Base-by-base conservation (phyloP, 2,888 invertebrate species). In the Apomyelois bistriatella region DNA sequence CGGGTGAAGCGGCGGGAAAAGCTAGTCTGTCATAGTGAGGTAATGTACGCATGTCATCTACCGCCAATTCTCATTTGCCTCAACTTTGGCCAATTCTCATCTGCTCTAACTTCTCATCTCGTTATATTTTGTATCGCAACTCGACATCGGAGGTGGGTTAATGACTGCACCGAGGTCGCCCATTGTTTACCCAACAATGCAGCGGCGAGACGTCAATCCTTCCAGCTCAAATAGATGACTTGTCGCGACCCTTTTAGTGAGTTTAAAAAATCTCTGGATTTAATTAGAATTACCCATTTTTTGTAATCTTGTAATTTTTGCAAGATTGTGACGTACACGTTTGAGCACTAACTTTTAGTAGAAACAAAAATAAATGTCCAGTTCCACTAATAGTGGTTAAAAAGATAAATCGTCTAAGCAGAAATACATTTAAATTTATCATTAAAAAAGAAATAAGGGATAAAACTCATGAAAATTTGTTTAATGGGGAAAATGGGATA, bases 111-210 rank as follows among this genome's bases (percentile, higher is more conserved):
- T 40, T 40, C 10, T 40, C 3, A 10, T 16, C 16, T 4, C 10
- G 15, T 16, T 16, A 16, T 16, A 40, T 40, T 40, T 40, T 40
- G 16, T 13, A 9, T 9, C 9, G 1, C 15, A 40, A 40, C 16
- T 40, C 40, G 77, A 79, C 80, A 78, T 77, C 82, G 67, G 81
- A 82, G 82, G 83, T 83, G 73, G 88, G 89, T 88, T 89, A 90
- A 89, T 87, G 89, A 89, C 88, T 85, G 52, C 52, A 43, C 42
- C 12, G 82, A 86, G 89, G 88, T 85, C 82, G 80, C 16, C 88
- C 76, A 89, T 90, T 90, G 90, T 90, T 86, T 81, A 74, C 79
- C 81, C 85, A 88, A 90, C 90, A 90, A 90, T 90, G 81, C 85
- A 70, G 63, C 74, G 72, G 75, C 70, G 69, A 66, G 70, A 74